These are phyloP conservation scores for Bellardia bayeri DNA, from an alignment of 2,888 invertebrate species.

Conservation along the genomic window DNA sequence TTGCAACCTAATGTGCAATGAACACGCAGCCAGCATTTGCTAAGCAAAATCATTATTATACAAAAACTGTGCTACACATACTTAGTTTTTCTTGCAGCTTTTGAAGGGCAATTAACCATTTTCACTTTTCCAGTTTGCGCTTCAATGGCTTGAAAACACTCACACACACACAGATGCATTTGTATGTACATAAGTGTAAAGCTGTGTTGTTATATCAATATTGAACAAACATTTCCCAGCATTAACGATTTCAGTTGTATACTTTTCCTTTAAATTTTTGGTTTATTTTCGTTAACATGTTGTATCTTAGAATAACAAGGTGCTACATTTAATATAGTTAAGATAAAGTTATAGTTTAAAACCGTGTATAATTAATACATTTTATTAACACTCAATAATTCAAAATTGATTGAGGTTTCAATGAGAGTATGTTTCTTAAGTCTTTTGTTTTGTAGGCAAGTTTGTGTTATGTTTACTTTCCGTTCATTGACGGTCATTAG, in stretches of 20 bases:
- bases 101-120: conserved; percentile 71
- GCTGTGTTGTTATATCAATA: conserved; percentile 32
- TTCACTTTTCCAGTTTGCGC: conserved; percentile 71
- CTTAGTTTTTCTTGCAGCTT: conserved; percentile 42
- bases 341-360: neutral
- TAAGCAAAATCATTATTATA: conserved; percentile 51
- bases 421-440: conserved; percentile 11
- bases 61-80: conserved; percentile 3
- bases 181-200: neutral
- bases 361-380: neutral
- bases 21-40: conserved; percentile 72
- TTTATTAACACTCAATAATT: neutral
- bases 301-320: neutral
- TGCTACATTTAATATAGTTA: conserved; percentile 20
- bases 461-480: neutral
- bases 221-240: neutral
- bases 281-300: conserved; percentile 10
- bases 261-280: neutral
- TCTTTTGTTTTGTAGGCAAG: conserved; percentile 6
- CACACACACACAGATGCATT: neutral
- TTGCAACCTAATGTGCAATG: conserved; percentile 72
- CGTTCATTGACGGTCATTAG: too few relatives aligned
- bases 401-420: neutral
- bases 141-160: conserved; percentile 54
- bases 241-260: neutral